Base-by-base conservation (phyloP, 2,113 vertebrate genomes). In the Plecotus auritus region DNA sequence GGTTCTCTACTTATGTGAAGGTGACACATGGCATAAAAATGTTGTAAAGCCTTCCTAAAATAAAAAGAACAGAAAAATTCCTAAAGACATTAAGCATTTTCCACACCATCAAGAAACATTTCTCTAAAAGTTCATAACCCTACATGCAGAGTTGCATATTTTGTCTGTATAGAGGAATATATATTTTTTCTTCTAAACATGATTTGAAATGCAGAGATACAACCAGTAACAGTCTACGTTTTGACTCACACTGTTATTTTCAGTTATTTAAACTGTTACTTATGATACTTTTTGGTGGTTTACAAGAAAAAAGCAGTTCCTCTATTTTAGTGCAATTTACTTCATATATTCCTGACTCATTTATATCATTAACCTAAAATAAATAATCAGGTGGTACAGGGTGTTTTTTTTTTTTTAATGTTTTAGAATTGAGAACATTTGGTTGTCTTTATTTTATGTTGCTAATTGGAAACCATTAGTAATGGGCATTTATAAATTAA, bases 351-450 rank as follows among this genome's bases (percentile, higher is more conserved):
- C 81, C 85, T 97, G 54, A 93, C 72, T 97, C 40, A 28, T 92
- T 97, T 95, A 32, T 56, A 94, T 88, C 56, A 90, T 87, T 85
- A 96, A 94, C 40, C 59, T 93, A 97, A 96, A 96, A 97, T 85
- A 88, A 85, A 59, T 67, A 89, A 45, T 42, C 23, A 95, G 95
- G 96, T 93, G 96, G 42, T 91, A 82, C 89, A 95, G 91, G 93
- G 47, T 47, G 45, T 49, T 49, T n/a, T n/a, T 18, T 54, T 97
- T 97, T 97, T 64, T 93, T 95, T 23, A 67, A 67, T 59, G 72
- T 74, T 83, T 96, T 97, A 91, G 30, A 86, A 93, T 47, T 82
- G 45, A 82, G 66, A 80, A 96, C 80, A 88, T 54, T 83, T 45
- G 37, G 22, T 70, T 28, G 49, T 90, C 67, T 95, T 94, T 7